Percentiles rank a stretch among this genome's conserved stretches.
phyloP scores from a whole-genome alignment of 2,888 invertebrate genomes.

The Resseliella maxima region DNA sequence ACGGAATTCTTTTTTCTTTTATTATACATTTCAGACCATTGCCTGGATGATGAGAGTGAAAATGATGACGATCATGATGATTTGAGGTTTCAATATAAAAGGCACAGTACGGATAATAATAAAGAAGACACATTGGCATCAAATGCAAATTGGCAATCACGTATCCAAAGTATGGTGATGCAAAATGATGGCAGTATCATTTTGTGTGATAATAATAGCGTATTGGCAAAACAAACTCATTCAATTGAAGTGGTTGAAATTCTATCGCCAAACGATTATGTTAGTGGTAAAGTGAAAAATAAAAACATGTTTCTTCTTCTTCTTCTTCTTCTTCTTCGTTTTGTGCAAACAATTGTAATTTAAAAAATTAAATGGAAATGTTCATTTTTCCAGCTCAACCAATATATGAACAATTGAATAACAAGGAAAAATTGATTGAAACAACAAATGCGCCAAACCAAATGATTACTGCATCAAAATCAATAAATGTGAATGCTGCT shows the following conservation, averaged over 20 bases:
- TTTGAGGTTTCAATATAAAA: not conserved
- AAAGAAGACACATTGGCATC: not conserved
- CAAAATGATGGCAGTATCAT: conserved; percentile 54
- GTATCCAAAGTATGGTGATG: conserved; percentile 41
- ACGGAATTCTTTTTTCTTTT: conserved; percentile 10
- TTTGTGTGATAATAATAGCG: conserved; percentile 34
- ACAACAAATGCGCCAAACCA: too few relatives aligned
- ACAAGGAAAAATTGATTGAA: not conserved
- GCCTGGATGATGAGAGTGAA: too few relatives aligned
- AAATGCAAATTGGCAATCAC: not conserved
- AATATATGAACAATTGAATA: not conserved
- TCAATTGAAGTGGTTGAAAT: conserved; percentile 48
- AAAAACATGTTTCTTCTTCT: too few relatives aligned
- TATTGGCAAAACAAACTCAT: not conserved
- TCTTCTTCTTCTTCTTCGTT: too few relatives aligned
- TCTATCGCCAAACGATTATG: conserved; percentile 51
- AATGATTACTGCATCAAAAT: too few relatives aligned
- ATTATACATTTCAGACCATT: conserved; percentile 16
- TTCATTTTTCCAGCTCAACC: conserved; percentile 19
- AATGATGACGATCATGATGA: not conserved
- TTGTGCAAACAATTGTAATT: too few relatives aligned
- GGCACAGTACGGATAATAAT: not conserved
- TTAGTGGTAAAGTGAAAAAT: not conserved
- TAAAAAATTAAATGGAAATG: not conserved
- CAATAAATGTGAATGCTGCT: not conserved